Evolutionary conservation across 2,113 vertebrate genomes (phyloP).

Genomic region (Uria lomvia): DNA sequence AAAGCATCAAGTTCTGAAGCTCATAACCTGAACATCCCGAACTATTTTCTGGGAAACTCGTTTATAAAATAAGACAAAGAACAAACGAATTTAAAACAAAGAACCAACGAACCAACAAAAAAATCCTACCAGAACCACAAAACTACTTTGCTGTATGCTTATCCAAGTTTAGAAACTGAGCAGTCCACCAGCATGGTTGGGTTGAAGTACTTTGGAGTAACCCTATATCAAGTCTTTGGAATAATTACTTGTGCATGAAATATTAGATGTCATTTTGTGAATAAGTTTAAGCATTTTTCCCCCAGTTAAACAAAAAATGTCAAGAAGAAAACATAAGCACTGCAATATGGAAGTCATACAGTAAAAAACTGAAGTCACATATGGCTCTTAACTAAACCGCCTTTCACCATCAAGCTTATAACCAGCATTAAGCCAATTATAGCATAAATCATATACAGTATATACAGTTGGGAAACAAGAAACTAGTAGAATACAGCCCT

Average conservation of each 20-base stretch:
- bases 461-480: not conserved
- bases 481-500: not conserved
- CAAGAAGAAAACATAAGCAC: not conserved
- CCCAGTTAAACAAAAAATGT: not conserved
- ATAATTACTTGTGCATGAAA: not conserved
- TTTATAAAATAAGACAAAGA: not conserved
- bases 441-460: not conserved
- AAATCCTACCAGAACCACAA: not conserved
- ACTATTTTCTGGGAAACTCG: not conserved
- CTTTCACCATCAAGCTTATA: not conserved
- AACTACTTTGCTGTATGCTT: not conserved
- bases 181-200: not conserved
- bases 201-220: not conserved
- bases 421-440: not conserved
- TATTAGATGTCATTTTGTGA: not conserved
- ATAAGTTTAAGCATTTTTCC: not conserved
- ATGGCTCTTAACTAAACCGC: not conserved
- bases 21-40: not conserved
- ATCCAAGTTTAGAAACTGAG: not conserved
- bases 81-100: no score
- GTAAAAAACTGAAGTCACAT: not conserved
- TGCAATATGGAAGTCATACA: not conserved
- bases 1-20: not conserved
- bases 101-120: not conserved
- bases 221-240: not conserved